Percentiles rank a stretch among this genome's conserved stretches.
phyloP scores from a whole-genome alignment of 92 coral and sea anemone genomes.

The Zoanthus gigantus region DNA sequence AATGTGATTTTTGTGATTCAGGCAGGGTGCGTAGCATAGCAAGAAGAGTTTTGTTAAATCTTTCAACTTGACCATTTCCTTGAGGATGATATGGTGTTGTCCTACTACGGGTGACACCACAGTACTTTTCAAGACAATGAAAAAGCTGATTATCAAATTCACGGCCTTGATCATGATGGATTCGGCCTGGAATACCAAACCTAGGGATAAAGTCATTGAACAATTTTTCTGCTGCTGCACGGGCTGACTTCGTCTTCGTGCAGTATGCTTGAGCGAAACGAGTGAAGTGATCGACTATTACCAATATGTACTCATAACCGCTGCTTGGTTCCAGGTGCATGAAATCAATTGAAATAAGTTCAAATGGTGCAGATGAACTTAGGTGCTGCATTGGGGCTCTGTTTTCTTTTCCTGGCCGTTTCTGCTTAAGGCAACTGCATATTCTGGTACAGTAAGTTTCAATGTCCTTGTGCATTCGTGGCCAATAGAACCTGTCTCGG shows the following conservation, averaged over 20 bases:
- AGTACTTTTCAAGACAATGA: slow-evolving; percentile 7
- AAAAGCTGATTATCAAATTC: not conserved
- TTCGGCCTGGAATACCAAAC: slow-evolving; percentile 23
- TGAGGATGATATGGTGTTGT: slow-evolving; percentile 78
- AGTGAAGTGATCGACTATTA: not conserved
- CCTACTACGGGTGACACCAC: slow-evolving; percentile 34
- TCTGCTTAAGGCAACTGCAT: slow-evolving; percentile 31
- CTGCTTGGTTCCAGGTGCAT: not conserved
- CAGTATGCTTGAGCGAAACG: not conserved
- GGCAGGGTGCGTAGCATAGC: slow-evolving; percentile 71
- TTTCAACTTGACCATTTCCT: slow-evolving; percentile 1
- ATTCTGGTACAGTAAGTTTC: slow-evolving; percentile 44
- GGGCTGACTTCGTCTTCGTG: not conserved
- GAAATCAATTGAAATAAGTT: slow-evolving; percentile 41
- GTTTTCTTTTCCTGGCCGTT: not conserved
- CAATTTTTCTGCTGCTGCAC: slow-evolving; percentile 52
- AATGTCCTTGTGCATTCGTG: slow-evolving; percentile 54
- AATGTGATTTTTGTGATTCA: slow-evolving; percentile 57
- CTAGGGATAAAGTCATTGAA: too few relatives aligned
- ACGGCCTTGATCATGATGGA: slow-evolving; percentile 57
- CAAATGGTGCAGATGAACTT: slow-evolving; percentile 41
- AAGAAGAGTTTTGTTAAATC: slow-evolving; percentile 68
- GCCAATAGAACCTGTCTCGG: slow-evolving; percentile 50
- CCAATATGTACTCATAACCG: not conserved
- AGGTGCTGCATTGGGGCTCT: slow-evolving; percentile 19